These are phyloP conservation scores for Drosophila sproati DNA, from an alignment of 1,140 invertebrate species.

Conservation along the genomic window DNA sequence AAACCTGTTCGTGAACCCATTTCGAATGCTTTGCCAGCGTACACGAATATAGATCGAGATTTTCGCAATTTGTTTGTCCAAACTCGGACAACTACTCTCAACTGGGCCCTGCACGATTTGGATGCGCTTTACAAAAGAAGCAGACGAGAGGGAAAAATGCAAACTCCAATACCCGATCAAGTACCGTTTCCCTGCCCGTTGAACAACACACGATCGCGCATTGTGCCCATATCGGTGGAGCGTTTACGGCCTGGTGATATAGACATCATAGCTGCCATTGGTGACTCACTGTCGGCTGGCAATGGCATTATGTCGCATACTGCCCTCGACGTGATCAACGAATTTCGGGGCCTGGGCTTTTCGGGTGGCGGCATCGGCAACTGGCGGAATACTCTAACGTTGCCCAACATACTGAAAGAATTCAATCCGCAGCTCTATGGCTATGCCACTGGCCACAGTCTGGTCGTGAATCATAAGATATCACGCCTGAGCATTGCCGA, in stretches of 20 bases:
- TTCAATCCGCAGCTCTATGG: conserved; percentile 88
- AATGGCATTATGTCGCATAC: conserved; percentile 85
- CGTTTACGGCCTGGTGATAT: conserved; percentile 88
- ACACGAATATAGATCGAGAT: conserved; percentile 56
- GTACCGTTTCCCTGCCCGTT: conserved; percentile 59
- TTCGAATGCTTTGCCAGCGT: conserved; percentile 44
- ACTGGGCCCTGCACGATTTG: conserved; percentile 47
- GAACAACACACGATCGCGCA: conserved; percentile 74
- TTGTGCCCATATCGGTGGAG: conserved; percentile 85
- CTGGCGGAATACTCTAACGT: conserved; percentile 86
- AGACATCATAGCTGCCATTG: conserved; percentile 88
- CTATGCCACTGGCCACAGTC: conserved; percentile 73
- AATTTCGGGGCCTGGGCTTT: conserved; percentile 74
- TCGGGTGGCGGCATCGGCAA: conserved; percentile 86
- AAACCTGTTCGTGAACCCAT: conserved; percentile 17
- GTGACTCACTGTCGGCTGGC: conserved; percentile 89
- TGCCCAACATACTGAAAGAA: conserved; percentile 87
- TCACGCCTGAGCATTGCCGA: conserved; percentile 88
- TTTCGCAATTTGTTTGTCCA: conserved; percentile 45
- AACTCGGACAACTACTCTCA: conserved; percentile 31
- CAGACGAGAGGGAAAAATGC: conserved; percentile 63
- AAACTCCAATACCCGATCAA: conserved; percentile 13
- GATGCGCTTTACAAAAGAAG: conserved; percentile 32
- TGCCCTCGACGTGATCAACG: conserved; percentile 68
- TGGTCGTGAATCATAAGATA: conserved; percentile 56